Percentiles rank a stretch among this genome's conserved stretches.
Evolutionary conservation across 2,888 invertebrate species (phyloP).

Genomic region (Trissolcus brochymenae): DNA sequence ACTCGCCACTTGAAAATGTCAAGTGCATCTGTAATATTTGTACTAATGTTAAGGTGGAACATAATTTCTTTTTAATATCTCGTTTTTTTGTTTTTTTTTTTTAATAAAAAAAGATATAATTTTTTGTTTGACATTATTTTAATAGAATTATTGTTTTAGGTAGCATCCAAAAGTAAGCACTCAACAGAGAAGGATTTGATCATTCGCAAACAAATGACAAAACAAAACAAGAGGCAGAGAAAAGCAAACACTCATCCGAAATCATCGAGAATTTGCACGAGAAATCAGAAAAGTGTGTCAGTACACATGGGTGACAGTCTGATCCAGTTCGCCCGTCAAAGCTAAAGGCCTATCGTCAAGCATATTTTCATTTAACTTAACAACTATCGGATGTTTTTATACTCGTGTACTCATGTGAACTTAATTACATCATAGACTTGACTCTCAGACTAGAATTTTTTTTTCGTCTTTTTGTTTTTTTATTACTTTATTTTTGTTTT

Average conservation of each 20-base stretch:
- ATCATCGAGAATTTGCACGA: conserved; percentile 21
- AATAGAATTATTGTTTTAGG: too few species aligned
- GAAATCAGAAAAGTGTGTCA: not conserved
- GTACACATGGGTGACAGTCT: conserved; percentile 26
- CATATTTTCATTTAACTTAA: too few species aligned
- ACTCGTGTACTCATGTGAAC: not conserved
- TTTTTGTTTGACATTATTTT: too few species aligned
- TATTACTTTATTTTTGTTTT: conserved; percentile 55
- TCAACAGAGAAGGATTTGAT: too few species aligned
- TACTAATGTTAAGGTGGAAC: conserved; percentile 61
- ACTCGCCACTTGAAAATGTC: conserved; percentile 2
- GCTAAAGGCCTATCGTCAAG: not conserved
- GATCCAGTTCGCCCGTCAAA: conserved; percentile 11
- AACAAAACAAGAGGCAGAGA: too few species aligned
- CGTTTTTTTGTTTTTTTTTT: too few species aligned
- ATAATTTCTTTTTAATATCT: too few species aligned
- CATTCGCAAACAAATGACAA: too few species aligned
- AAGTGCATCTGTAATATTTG: conserved; percentile 65
- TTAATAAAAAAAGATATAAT: too few species aligned
- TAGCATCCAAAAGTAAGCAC: too few species aligned
- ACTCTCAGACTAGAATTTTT: conserved; percentile 53
- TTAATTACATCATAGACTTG: conserved; percentile 29
- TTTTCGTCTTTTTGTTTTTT: conserved; percentile 56
- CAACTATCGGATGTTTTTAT: not conserved
- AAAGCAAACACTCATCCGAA: conserved; percentile 22